Conservation (phyloP, 2,797 vertebrate species). For the Ctenopoma kingsleyae region DNA sequence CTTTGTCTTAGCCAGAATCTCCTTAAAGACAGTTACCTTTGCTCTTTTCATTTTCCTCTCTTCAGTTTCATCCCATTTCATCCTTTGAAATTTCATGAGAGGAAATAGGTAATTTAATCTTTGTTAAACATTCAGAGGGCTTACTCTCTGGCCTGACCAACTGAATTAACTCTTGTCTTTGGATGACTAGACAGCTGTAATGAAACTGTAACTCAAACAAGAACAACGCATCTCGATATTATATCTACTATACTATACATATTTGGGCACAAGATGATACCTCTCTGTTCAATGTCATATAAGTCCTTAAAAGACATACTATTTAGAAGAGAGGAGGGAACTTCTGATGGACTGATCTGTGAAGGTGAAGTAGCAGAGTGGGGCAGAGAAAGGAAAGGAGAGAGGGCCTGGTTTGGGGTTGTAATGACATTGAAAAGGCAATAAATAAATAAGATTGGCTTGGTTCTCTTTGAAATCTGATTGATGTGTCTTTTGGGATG, state of each 20-base stretch:
- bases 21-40: constrained; percentile 38
- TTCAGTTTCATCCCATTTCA: constrained; percentile 63
- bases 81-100: constrained; percentile 80
- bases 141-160: constrained; percentile 58
- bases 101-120: constrained; percentile 85
- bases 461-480: constrained; percentile 81
- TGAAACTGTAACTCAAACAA: constrained; percentile 62
- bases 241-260: too few relatives aligned
- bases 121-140: constrained; percentile 83
- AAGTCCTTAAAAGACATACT: constrained; percentile 63
- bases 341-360: constrained; percentile 77
- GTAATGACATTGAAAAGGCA: constrained; percentile 80
- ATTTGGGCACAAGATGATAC: constrained; percentile 67
- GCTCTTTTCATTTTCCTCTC: constrained; percentile 67
- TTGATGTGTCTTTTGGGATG: constrained; percentile 86
- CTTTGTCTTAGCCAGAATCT: constrained; percentile 54
- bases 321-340: constrained; percentile 50
- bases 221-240: constrained; percentile 64
- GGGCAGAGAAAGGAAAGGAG: constrained; percentile 44
- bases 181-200: constrained; percentile 65
- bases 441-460: constrained; percentile 84
- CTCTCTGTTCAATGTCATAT: constrained; percentile 70
- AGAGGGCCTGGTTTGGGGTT: constrained; percentile 68
- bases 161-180: constrained; percentile 75
- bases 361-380: constrained; percentile 74